Evolutionary conservation across 2,888 invertebrate genomes (phyloP), one percentile per base, ranked within the genome.

Genomic region (Stenodema calcarata): DNA sequence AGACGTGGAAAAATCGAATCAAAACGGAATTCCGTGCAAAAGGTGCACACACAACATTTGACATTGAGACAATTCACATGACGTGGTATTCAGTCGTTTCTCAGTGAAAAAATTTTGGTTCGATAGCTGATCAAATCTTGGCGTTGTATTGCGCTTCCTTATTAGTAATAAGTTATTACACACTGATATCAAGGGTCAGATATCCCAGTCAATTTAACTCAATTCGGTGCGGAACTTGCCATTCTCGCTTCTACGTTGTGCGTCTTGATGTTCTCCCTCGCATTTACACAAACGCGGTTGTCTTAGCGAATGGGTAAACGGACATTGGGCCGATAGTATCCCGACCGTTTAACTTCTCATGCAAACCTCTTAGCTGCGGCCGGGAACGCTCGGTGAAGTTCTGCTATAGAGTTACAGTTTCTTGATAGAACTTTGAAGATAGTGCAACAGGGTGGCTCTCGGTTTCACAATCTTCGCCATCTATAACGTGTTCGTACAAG

Each of bases 151-250:
- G 47, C 12, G 1, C 47, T 75, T 75, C 75, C 35, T 75, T 75
- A 27, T 30, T 75, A 30, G 30, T n/a, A n/a, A n/a, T n/a, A n/a
- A n/a, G n/a, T n/a, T n/a, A n/a, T 75, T 27, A 1, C 28, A 75
- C 12, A 75, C 69, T 69, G n/a, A n/a, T n/a, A n/a, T n/a, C 23
- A 23, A 2, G 70, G 7, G 41, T 44, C 18, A 44, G 78, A 78
- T 78, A 78, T 78, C 44, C 18, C 78, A 44, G 78, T 78, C 44
- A 78, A 78, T 78, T 78, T 18, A 78, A 76, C 76, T 41, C n/a
- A 41, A 78, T 44, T 62, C 62, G 6, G 11, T 62, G 23, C 62
- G 62, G 62, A 62, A 62, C 7, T 23, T 62, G 11, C 23, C 62
- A 62, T 23, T 4, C 18, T 23, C 11, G 62, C 18, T 23, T 23